Evolutionary conservation across 2,797 vertebrate species (phyloP), one percentile per base, ranked within the genome.

Genomic region (Hephaestus fuliginosus): DNA sequence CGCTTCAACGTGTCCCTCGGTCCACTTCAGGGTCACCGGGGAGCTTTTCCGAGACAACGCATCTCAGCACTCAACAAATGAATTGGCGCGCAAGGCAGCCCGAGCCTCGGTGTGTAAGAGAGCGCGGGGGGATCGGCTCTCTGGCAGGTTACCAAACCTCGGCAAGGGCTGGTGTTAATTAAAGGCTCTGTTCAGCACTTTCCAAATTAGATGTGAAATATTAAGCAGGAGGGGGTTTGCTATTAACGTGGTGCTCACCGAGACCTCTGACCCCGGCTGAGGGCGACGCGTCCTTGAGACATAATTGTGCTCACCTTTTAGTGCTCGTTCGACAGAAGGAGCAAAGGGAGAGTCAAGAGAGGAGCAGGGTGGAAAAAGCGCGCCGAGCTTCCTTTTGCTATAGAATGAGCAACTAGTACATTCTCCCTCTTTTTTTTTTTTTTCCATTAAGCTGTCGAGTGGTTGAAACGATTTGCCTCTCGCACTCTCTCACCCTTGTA

Each of bases 201-300:
- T 92, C 74, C 81, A 88, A 93, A 94, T 93, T 91, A 92, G 91
- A 88, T 90, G 85, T 79, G 65, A 90, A 91, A 93, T 90, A 92
- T 93, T 93, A 92, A 94, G 90, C 90, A 83, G 79, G 79, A 80
- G 79, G 75, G 6, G 73, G 81, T 84, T 81, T 58, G 81, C 82
- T 79, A 80, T 91, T 85, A 89, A 76, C n/a, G 67, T 61, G 64
- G 70, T 15, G 72, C 78, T 53, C 22, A 55, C 17, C 1, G 22
- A 52, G 63, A 82, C 89, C 88, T 68, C 84, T 78, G 89, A 89
- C 89, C 88, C 76, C 0, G 57, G 67, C 71, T 13, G 64, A 78
- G 86, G 88, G 80, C 55, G 53, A 39, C 18, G 36, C 49, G 78
- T 93, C 92, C 93, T 93, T 91, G 84, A 92, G 81, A 84, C 85